These are phyloP conservation scores for Drosophila triauraria DNA, from an alignment of 1,140 invertebrate species.

Conservation along the genomic window DNA sequence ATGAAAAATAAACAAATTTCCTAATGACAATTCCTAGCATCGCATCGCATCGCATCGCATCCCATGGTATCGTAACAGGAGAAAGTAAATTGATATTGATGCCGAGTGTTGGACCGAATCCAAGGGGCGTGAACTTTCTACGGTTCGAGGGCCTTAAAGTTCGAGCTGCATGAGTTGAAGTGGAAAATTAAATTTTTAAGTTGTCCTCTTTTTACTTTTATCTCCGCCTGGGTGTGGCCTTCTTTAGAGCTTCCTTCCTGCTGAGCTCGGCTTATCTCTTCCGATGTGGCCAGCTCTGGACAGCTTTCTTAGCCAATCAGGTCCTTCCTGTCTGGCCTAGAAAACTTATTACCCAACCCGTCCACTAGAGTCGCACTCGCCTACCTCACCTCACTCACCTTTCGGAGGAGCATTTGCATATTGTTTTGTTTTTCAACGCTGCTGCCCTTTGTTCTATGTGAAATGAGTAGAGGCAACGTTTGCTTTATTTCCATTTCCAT, in stretches of 20 bases:
- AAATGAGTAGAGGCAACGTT: slow-evolving; percentile 30
- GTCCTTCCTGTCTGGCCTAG: slow-evolving; percentile 42
- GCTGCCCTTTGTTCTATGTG: slow-evolving; percentile 1
- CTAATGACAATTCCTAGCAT: slow-evolving; percentile 62
- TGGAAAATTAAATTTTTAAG: slow-evolving; percentile 14
- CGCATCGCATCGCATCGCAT: slow-evolving; percentile 23
- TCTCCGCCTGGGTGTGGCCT: slow-evolving; percentile 24
- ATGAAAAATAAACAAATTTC: slow-evolving; percentile 82
- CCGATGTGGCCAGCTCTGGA: slow-evolving; percentile 50
- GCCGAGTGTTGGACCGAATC: slow-evolving; percentile 43
- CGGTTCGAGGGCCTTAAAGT: slow-evolving; percentile 21
- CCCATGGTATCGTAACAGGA: slow-evolving; percentile 16
- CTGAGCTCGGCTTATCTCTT: slow-evolving; percentile 32
- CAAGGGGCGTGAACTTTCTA: slow-evolving; percentile 31
- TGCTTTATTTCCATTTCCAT: slow-evolving; percentile 64
- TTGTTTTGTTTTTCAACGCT: slow-evolving; percentile 50
- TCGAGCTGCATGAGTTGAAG: slow-evolving; percentile 14
- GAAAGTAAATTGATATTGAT: slow-evolving; percentile 74
- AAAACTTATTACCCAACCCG: slow-evolving; percentile 40
- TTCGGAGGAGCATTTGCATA: slow-evolving; percentile 46
- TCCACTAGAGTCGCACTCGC: background rate
- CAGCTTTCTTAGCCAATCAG: slow-evolving; percentile 55
- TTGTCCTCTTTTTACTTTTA: slow-evolving; percentile 21
- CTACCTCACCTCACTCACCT: slow-evolving; percentile 21
- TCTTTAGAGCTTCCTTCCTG: slow-evolving; percentile 33